Evolutionary conservation across 1,140 invertebrate genomes (phyloP), one percentile per base, ranked within the genome.

Genomic region (Anagrus nilaparvatae): DNA sequence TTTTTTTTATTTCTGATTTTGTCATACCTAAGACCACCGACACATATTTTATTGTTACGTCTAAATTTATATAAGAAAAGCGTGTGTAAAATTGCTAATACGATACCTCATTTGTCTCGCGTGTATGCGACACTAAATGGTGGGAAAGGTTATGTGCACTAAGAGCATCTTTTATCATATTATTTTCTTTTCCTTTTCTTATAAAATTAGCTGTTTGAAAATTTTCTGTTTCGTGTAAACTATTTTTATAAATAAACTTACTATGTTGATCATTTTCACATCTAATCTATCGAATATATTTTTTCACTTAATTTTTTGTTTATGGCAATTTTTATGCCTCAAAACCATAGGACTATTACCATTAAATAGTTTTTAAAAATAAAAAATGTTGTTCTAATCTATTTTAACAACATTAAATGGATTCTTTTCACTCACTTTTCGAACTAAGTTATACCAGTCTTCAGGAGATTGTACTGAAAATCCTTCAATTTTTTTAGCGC

Each of bases 391-490:
- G 2, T 30, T n/a, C 24, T 45, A 40, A 14, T 4, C 35, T 30
- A 45, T 42, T 21, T 21, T 20, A 5, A 27, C 21, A 21, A 45
- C 47, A 10, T 39, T 10, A 23, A 43, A 46, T 12, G 31, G 36
- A 16, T 40, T 44, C 14, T 24, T 6, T 2, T 9, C 1, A 23
- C 19, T 38, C 2, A 30, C 35, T 12, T 20, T 25, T 39, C 14
- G n/a, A n/a, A 44, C 43, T 13, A 44, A 36, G 5, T 49, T 1
- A 23, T 46, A 46, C 40, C 43, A 49, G 36, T 46, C 43, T 13
- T 43, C 18, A 24, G 47, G 47, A 36, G 31, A 29, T 16, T 49
- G 30, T 23, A 43, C 12, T 39, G 29, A 3, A 4, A 4, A 14
- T 14, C 14, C 14, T 21, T 1, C 14, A 12, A 2, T 23, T 24